Conservation (phyloP, 2,888 invertebrate genomes). For the Campoletis raptor region DNA sequence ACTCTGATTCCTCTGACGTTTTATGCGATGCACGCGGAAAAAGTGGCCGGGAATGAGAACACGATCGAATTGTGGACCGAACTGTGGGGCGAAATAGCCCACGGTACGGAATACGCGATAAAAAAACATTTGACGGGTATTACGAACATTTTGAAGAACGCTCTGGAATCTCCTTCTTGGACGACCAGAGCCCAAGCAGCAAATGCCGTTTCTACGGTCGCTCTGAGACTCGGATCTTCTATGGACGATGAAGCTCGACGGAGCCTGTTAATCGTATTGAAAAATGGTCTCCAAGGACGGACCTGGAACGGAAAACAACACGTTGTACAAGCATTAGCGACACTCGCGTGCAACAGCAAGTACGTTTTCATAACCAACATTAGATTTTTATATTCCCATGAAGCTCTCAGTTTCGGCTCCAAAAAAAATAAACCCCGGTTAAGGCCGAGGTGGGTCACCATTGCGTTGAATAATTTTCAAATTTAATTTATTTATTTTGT, state of each 20-base stretch:
- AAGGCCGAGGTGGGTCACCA: too few species aligned
- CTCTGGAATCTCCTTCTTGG: constrained; percentile 94
- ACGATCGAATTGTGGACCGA: constrained; percentile 93
- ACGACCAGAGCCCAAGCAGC: constrained; percentile 94
- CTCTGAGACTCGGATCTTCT: constrained; percentile 88
- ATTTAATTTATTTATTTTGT: constrained; percentile 4
- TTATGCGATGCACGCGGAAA: constrained; percentile 95
- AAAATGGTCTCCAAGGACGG: constrained; percentile 91
- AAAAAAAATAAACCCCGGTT: not conserved
- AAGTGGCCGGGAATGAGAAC: constrained; percentile 87
- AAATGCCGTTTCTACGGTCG: constrained; percentile 92
- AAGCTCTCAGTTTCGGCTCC: not conserved
- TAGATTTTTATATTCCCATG: not conserved
- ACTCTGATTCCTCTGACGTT: constrained; percentile 93
- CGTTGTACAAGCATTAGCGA: constrained; percentile 91
- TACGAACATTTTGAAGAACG: constrained; percentile 89
- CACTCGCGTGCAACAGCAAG: constrained; percentile 89
- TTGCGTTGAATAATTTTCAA: not conserved
- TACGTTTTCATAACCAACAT: constrained; percentile 84
- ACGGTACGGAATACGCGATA: constrained; percentile 92
- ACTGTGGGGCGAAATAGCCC: constrained; percentile 95
- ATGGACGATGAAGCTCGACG: constrained; percentile 89
- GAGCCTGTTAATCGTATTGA: constrained; percentile 88
- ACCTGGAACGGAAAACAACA: constrained; percentile 97
- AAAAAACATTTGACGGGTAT: constrained; percentile 91